Conservation (phyloP, 2,797 vertebrate genomes). For the Lagocephalus sceleratus region DNA sequence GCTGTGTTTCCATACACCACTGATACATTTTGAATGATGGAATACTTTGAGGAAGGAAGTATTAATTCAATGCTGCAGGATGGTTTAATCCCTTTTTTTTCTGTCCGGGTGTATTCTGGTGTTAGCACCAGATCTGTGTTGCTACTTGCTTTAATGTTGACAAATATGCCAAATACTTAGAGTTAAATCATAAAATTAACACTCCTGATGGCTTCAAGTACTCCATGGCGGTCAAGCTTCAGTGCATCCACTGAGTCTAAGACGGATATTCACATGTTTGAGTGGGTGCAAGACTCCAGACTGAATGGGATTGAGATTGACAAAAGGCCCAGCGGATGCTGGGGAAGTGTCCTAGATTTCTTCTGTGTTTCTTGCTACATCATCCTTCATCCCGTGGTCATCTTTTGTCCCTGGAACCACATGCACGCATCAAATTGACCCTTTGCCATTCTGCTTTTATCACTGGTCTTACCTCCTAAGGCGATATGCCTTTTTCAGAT, state of each 20-base stretch:
- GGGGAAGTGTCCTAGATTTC: conserved; percentile 68
- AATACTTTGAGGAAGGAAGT: too few species aligned
- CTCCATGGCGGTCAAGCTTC: not conserved
- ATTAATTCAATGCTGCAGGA: too few species aligned
- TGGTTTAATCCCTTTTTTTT: too few species aligned
- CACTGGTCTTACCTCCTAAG: conserved; percentile 16
- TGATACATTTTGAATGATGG: too few species aligned
- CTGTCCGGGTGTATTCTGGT: too few species aligned
- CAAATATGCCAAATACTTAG: too few species aligned
- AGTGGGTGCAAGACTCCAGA: not conserved
- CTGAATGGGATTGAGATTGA: conserved; percentile 65
- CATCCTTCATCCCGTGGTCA: conserved; percentile 27
- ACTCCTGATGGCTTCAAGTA: too few species aligned
- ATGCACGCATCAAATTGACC: conserved; percentile 17
- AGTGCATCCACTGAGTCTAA: not conserved
- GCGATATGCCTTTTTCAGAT: conserved; percentile 13
- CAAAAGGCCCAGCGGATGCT: conserved; percentile 58
- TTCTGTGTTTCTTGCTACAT: conserved; percentile 31
- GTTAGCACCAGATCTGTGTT: too few species aligned
- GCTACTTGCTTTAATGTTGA: too few species aligned
- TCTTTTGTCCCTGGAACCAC: conserved; percentile 51
- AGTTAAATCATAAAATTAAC: too few species aligned
- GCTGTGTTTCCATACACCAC: too few species aligned
- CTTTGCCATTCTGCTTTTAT: conserved; percentile 28
- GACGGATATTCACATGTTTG: not conserved